Percentiles rank a stretch among this genome's conserved stretches.
Evolutionary conservation across 2,113 vertebrate genomes (phyloP).

Genomic region (Ammodytes marinus): DNA sequence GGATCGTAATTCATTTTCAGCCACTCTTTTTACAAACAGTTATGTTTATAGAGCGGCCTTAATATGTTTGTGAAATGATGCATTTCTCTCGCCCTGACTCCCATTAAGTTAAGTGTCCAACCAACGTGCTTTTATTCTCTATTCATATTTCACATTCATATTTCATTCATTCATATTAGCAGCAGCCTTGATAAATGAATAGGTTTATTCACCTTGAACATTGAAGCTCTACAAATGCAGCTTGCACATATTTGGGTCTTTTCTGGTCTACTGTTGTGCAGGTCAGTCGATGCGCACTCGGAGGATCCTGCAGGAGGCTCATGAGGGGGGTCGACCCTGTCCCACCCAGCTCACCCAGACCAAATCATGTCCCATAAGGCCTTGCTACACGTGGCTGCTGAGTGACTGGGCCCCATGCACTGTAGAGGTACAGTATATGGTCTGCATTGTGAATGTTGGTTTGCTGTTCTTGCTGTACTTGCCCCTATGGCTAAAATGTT

Average conservation of each 20-base stretch:
- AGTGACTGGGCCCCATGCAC: conserved; percentile 91
- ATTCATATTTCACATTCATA: neutral
- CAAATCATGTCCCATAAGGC: conserved; percentile 90
- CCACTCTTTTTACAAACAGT: conserved; percentile 34
- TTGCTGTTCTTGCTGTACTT: neutral
- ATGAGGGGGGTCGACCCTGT: conserved; percentile 92
- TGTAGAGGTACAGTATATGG: conserved; percentile 86
- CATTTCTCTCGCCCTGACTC: conserved; percentile 1
- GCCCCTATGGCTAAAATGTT: neutral
- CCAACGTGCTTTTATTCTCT: conserved; percentile 13
- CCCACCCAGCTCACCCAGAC: conserved; percentile 90
- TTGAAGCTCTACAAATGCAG: neutral
- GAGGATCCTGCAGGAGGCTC: conserved; percentile 87
- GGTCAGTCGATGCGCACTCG: conserved; percentile 89
- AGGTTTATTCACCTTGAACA: neutral
- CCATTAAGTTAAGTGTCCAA: neutral
- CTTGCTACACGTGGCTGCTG: conserved; percentile 93
- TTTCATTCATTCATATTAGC: neutral
- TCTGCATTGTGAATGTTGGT: neutral
- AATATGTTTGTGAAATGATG: conserved; percentile 33
- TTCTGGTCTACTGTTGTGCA: conserved; percentile 64
- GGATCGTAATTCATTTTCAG: conserved; percentile 38
- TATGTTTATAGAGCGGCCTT: conserved; percentile 28
- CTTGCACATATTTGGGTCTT: neutral
- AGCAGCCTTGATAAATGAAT: neutral